Base-by-base conservation (phyloP, 2,113 vertebrate genomes). In the Isichthys henryi region DNA sequence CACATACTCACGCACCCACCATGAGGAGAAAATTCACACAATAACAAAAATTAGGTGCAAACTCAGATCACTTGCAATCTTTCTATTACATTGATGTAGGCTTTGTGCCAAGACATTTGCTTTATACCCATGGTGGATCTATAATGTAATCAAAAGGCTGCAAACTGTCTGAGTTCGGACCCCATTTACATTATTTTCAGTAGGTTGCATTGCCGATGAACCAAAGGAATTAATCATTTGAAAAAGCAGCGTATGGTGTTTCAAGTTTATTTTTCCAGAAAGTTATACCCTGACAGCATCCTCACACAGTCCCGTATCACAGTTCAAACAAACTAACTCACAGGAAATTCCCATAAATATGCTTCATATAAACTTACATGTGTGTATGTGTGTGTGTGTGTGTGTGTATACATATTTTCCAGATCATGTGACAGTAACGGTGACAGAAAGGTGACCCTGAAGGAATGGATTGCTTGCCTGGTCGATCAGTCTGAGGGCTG, bases 371-470 rank as follows among this genome's bases (percentile, higher is more conserved):
- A 50, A 9, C n/a, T 17, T 86, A 27, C 3, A 0, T 31, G 62
- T n/a, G 21, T 58, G 6, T 58, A 0, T 58, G 2, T 39, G 49
- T 82, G 23, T 87, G 80, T 45, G 46, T 56, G 17, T 43, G 7
- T 46, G 46, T 77, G 46, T 8, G 1, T 70, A 19, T 27, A 45
- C 80, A 31, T 88, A 39, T 48, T 82, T 39, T 70, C 80, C 56
- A 94, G 95, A 94, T 95, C 95, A 93, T 95, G 95, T 93, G 95
- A 95, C 94, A 93, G 35, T 45, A 93, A 96, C 92, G 93, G 90
- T 85, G 96, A 95, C 94, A 95, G 92, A 91, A 92, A 96, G 93
- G 95, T 96, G 92, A 96, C 94, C 92, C 92, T 95, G 93, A 91
- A 45, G 83, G 96, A 96, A 91, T 94, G 95, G 96, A 94, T 95